Evolutionary conservation across 1,140 invertebrate genomes (phyloP).

Genomic region (Lerema accius): DNA sequence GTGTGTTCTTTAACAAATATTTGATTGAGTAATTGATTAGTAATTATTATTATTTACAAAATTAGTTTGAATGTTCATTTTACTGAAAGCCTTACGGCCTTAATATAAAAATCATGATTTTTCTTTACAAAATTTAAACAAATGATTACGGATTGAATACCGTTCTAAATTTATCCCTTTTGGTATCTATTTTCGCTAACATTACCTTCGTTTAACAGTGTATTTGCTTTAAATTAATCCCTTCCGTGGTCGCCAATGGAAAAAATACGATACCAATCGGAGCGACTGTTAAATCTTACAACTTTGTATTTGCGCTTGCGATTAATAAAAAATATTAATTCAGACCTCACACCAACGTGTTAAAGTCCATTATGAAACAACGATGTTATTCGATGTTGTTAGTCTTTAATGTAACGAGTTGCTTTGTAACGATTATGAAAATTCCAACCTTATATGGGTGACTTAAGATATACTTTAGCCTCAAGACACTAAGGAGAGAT

Average conservation of each 20-base stretch:
- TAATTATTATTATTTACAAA: too few species aligned
- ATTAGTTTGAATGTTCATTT: too few species aligned
- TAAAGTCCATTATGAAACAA: constrained; percentile 35
- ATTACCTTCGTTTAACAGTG: constrained; percentile 60
- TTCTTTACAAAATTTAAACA: too few species aligned
- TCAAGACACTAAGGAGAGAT: constrained; percentile 8
- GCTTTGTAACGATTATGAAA: constrained; percentile 19
- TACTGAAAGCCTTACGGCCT: too few species aligned
- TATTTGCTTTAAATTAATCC: constrained; percentile 76
- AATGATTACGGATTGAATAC: too few species aligned
- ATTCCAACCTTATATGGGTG: constrained; percentile 21
- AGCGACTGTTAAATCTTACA: constrained; percentile 41
- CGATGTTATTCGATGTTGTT: constrained; percentile 4
- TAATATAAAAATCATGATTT: too few species aligned
- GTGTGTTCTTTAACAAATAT: too few species aligned
- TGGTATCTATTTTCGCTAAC: constrained; percentile 37
- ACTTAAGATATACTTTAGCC: constrained; percentile 8
- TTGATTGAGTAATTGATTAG: too few species aligned
- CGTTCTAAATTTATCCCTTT: too few species aligned
- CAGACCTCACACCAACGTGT: constrained; percentile 9
- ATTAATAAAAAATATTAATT: constrained; percentile 20
- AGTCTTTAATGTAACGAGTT: constrained; percentile 31
- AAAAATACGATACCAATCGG: constrained; percentile 64
- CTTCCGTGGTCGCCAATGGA: constrained; percentile 67
- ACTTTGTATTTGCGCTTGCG: constrained; percentile 27